These are phyloP conservation scores for Pachyramphus minor DNA, from an alignment of 2,113 vertebrate genomes.

Conservation along the genomic window DNA sequence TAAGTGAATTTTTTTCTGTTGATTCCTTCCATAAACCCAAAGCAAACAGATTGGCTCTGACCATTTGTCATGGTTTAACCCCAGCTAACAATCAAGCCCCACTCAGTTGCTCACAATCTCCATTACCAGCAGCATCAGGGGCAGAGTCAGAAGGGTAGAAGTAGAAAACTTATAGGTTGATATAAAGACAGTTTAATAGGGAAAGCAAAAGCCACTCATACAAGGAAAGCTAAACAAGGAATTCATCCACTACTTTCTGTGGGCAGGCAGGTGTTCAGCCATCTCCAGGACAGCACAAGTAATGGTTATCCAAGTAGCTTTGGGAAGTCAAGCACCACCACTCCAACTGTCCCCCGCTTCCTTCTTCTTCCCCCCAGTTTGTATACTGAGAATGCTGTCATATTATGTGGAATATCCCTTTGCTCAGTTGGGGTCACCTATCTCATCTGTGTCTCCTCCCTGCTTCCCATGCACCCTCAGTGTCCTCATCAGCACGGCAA, in stretches of 20 bases:
- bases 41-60: neutral
- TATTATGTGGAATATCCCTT: neutral
- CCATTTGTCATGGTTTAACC: neutral
- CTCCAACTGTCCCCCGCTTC: rapidly evolving
- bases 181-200: neutral
- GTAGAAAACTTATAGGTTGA: neutral
- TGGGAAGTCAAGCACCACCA: neutral
- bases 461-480: neutral
- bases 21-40: neutral
- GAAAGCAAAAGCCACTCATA: neutral
- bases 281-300: too few relatives aligned
- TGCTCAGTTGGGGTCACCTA: neutral
- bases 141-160: neutral
- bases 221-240: neutral
- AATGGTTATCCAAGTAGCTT: neutral
- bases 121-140: too few relatives aligned
- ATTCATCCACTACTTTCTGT: neutral
- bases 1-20: neutral
- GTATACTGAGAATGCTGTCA: neutral
- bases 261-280: neutral
- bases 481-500: neutral
- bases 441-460: neutral
- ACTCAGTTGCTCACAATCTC: rapidly evolving
- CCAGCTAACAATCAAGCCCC: neutral
- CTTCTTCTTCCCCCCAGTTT: neutral